Base-by-base conservation (phyloP, 1,140 invertebrate species). In the Aphelinus atriplicis region DNA sequence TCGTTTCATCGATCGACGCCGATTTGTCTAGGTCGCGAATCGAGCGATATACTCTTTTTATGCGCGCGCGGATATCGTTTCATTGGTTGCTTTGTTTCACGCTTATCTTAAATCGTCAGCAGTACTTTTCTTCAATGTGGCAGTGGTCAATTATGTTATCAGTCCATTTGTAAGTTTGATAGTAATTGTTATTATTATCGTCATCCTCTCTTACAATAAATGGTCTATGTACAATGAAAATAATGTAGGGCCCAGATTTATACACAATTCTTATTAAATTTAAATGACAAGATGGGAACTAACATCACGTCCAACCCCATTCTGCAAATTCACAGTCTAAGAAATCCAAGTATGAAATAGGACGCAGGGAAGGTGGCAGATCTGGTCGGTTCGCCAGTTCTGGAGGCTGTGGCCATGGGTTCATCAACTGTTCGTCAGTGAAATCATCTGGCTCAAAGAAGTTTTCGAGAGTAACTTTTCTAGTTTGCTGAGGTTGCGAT, bases 311-410 rank as follows among this genome's bases (percentile, higher is more conserved):
- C 84, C 80, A 86, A 68, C 90, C 90, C 92, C 92, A 93, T 77
- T 89, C 84, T 46, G 81, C 84, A 77, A 91, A 85, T 63, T 82
- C 81, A 9, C 82, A 83, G 80, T 89, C 79, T 7, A 72, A 77
- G 80, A 92, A 89, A 79, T 89, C 88, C 56, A 89, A 86, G 0
- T 84, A 80, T 51, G 86, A 89, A 9, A 92, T 84, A 75, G 89
- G 90, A 78, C 87, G 89, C 10, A 92, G 53, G 46, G 92, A 92
- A 10, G 90, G 90, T 43, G 92, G 91, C 71, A 93, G 82, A 82
- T 26, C 26, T 10, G 82, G 78, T 77, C 87, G 86, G 72, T 80
- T 84, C 56, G 90, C 85, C 62, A 91, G 84, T 62, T 85, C 75
- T 55, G 81, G 71, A 9, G 91, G 89, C 78, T 90, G 89, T 62